Evolutionary conservation across 1,140 invertebrate genomes (phyloP), one percentile per base, ranked within the genome.

Genomic region (Orussus abietinus): DNA sequence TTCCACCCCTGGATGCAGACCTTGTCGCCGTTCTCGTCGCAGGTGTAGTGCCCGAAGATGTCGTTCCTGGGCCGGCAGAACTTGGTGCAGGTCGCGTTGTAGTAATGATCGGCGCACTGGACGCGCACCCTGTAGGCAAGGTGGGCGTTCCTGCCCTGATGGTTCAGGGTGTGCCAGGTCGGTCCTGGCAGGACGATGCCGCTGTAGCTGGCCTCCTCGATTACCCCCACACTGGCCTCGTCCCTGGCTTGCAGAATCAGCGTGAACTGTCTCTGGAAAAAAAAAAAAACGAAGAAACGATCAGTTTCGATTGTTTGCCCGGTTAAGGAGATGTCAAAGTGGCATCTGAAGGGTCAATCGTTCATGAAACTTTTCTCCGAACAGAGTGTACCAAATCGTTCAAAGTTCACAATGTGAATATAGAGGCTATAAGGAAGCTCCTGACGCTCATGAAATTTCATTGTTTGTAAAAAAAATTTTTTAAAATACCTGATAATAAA

Each of bases 31-130:
- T 85, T 82, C 35, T 82, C 75, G 50, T 86, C 84, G 77, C 94
- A 98, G 37, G 80, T 84, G 74, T 94, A 96, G 76, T 97, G 94
- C 13, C 94, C 93, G 68, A 95, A 95, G 62, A 85, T 83, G 75
- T 96, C 93, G 75, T 96, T 83, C 32, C 92, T 77, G 33, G 92
- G 85, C 38, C 88, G 79, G 75, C 94, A 98, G 62, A 93, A 88
- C 62, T 88, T 92, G 51, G 89, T 91, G 76, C 94, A 98, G 31
- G 88, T 92, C 53, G 89, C 83, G 62, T 95, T 95, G 79, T 93
- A 96, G 74, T 97, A 96, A 75, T 95, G 85, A 54, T 81, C 80
- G 66, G 89, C 82, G 74, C 95, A 97, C 55, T 85, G 80, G 15
- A 97, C 92, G 38, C 94, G 81, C 62, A 93, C 91, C 58, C 88